Evolutionary conservation across 2,888 invertebrate genomes (phyloP).

Genomic region (Watsonalla binaria): DNA sequence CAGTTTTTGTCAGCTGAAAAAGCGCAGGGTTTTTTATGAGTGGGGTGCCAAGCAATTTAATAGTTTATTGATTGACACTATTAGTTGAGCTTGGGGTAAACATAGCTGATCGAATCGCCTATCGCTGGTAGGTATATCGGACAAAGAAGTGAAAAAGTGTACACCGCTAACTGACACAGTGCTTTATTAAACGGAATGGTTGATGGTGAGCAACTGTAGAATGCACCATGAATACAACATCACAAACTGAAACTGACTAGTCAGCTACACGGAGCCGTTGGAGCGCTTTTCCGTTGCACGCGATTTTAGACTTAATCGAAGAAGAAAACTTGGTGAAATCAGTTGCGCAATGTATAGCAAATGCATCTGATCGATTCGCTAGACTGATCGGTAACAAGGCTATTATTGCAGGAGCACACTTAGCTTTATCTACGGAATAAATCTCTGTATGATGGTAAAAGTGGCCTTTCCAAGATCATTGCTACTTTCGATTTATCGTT

Average conservation of each 20-base stretch:
- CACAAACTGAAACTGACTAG: neutral
- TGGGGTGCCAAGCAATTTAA: slow-evolving; percentile 7
- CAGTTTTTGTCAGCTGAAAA: neutral
- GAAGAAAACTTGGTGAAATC: slow-evolving; percentile 11
- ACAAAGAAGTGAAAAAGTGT: slow-evolving; percentile 55
- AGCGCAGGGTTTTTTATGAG: slow-evolving; percentile 5
- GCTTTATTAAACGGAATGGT: slow-evolving; percentile 69
- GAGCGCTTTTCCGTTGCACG: neutral
- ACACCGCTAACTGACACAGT: slow-evolving; percentile 75
- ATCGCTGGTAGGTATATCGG: slow-evolving; percentile 44
- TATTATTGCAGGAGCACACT: neutral
- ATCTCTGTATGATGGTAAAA: slow-evolving; percentile 1
- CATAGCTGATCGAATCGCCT: slow-evolving; percentile 48
- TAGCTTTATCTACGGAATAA: neutral
- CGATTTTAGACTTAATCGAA: neutral
- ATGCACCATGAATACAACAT: neutral
- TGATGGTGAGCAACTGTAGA: slow-evolving; percentile 46
- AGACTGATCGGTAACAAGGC: neutral
- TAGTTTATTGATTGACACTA: slow-evolving; percentile 15
- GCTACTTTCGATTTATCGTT: neutral
- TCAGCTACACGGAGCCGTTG: neutral
- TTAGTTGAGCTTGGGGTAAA: slow-evolving; percentile 29
- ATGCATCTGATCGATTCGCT: neutral
- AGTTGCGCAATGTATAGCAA: slow-evolving; percentile 14
- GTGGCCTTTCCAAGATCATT: slow-evolving; percentile 2